Evolutionary conservation across 2,888 invertebrate genomes (phyloP), one percentile per base, ranked within the genome.

Genomic region (Slavum lentiscoides): DNA sequence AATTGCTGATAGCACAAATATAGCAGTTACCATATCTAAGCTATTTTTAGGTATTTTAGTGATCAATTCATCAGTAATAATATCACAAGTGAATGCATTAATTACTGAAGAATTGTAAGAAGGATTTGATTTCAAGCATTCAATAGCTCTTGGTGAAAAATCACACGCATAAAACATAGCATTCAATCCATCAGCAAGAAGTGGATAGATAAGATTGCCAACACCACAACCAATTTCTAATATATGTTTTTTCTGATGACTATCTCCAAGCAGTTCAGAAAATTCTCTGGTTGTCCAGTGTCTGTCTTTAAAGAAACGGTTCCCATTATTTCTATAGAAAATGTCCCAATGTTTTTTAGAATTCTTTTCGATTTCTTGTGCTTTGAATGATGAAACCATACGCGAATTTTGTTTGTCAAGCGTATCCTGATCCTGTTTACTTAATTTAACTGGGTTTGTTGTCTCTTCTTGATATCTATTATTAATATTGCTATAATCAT

Each of bases 221-320:
- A 97, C 98, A 5, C 99, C 98, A 86, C 97, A 97, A 0, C 97
- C 97, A 9, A 96, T 90, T 88, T 98, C 97, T 30, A 95, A 87
- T 74, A 94, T 88, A 39, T 66, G 53, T 75, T 84, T 82, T 84
- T 89, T 88, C 4, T 88, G 88, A 64, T 87, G 87, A 49, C 84
- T 84, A 85, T 92, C 90, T 76, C 89, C 89, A 81, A 90, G 87
- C 21, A 97, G 88, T 85, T 96, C 95, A 84, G 91, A 88, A 88
- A 99, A 97, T 88, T 99, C 99, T 85, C 96, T 89, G 82, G 93
- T 94, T 1, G 97, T 98, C 99, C 99, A 98, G 86, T 96, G 96
- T 21, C 98, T 90, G 87, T 98, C 96, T 87, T 94, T 94, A 86
- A 97, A 98, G 87, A 98, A 98, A 84, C 94, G 91, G 0, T 92